Percentiles rank a stretch among this genome's conserved stretches.
These are phyloP conservation scores for Hypomecis punctinalis DNA, from an alignment of 2,888 invertebrate genomes.

Conservation along the genomic window DNA sequence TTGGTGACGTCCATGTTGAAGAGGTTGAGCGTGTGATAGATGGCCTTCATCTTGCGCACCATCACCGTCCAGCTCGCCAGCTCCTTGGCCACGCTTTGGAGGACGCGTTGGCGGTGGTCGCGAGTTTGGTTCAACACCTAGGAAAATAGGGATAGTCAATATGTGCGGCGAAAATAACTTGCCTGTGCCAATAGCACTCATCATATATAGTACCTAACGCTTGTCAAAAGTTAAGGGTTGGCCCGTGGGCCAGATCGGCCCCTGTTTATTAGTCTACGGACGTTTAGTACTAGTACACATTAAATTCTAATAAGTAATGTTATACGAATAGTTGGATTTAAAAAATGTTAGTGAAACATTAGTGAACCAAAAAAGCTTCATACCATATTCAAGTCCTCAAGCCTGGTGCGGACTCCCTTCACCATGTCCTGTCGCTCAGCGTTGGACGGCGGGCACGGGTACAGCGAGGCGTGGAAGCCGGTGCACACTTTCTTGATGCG, in stretches of 20 bases:
- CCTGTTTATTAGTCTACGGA: too few relatives aligned
- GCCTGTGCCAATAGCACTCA: too few relatives aligned
- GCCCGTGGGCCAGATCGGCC: too few relatives aligned
- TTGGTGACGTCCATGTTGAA: conserved; percentile 95
- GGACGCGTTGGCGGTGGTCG: conserved; percentile 95
- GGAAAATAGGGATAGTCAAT: not conserved
- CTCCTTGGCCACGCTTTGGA: conserved; percentile 95
- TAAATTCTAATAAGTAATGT: too few relatives aligned
- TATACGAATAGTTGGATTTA: too few relatives aligned
- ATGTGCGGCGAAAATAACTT: not conserved
- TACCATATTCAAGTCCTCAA: conserved; percentile 94
- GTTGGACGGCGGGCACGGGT: conserved; percentile 95
- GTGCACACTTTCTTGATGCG: conserved; percentile 97
- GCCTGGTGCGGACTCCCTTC: conserved; percentile 94
- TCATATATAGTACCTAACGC: too few relatives aligned
- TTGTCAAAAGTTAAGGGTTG: too few relatives aligned
- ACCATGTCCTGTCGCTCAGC: conserved; percentile 95
- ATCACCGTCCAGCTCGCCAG: conserved; percentile 95
- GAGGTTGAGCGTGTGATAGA: conserved; percentile 95
- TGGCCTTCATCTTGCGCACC: conserved; percentile 96
- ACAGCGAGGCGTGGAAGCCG: conserved; percentile 96
- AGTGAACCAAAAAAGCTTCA: too few relatives aligned
- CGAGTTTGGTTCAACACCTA: conserved; percentile 96
- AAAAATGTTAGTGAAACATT: too few relatives aligned
- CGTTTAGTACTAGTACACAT: too few relatives aligned